Evolutionary conservation across 2,797 vertebrate genomes (phyloP).

Genomic region (Lutjanus argentimaculatus): DNA sequence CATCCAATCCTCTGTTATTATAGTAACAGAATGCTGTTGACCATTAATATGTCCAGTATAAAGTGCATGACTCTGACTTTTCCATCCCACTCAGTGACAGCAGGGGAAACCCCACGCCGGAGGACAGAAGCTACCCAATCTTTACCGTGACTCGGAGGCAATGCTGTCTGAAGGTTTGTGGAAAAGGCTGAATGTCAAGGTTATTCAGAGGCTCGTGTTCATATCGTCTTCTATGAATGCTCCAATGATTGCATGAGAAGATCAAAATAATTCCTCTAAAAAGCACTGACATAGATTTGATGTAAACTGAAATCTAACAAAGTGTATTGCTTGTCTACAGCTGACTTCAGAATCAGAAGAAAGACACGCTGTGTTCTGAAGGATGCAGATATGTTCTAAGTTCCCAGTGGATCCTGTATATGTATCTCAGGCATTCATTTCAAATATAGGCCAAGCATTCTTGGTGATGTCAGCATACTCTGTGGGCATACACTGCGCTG

Average conservation of each 20-base stretch:
- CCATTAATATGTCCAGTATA: constrained; percentile 56
- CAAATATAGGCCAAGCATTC: background rate
- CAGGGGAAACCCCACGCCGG: constrained; percentile 54
- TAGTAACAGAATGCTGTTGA: constrained; percentile 69
- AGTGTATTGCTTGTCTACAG: background rate
- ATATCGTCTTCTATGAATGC: constrained; percentile 31
- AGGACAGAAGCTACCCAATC: constrained; percentile 40
- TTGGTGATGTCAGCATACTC: background rate
- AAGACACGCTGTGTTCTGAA: background rate
- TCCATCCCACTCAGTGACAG: constrained; percentile 63
- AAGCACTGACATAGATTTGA: background rate
- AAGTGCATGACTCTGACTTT: constrained; percentile 63
- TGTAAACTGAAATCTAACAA: background rate
- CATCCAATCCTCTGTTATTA: constrained; percentile 64
- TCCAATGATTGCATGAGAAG: background rate
- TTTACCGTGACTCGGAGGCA: constrained; percentile 54
- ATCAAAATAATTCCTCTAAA: background rate
- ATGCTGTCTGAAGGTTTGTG: constrained; percentile 62
- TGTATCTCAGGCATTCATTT: background rate
- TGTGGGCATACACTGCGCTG: background rate
- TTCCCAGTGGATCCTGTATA: background rate
- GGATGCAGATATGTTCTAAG: background rate
- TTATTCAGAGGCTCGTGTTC: constrained; percentile 34
- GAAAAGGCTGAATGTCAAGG: constrained; percentile 73
- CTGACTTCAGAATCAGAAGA: background rate